These are phyloP conservation scores for Bubo scandiacus DNA, from an alignment of 2,113 vertebrate species.

Conservation along the genomic window DNA sequence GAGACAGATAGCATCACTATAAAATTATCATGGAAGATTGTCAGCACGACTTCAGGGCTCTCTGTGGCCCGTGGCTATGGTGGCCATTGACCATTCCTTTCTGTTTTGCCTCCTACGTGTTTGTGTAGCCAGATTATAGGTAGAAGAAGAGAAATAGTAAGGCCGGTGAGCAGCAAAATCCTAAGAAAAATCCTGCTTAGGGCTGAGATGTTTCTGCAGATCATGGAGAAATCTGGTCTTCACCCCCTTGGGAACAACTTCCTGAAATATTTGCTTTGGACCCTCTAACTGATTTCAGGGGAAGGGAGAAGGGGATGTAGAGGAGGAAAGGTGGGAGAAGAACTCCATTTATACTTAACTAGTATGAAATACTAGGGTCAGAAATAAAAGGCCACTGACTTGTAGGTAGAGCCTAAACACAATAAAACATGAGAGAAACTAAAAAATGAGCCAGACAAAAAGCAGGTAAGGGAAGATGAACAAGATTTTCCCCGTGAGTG, in stretches of 20 bases:
- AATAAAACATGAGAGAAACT: neutral
- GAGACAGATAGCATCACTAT: neutral
- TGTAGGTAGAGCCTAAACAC: neutral
- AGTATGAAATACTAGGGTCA: neutral
- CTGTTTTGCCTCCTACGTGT: neutral
- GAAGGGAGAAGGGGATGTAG: neutral
- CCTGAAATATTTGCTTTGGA: neutral
- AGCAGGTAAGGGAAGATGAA: neutral
- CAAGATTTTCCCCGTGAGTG: neutral
- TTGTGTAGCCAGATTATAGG: neutral
- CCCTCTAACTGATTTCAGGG: neutral
- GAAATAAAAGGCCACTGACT: neutral
- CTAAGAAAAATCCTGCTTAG: neutral
- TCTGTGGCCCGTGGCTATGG: neutral
- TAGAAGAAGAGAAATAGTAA: neutral
- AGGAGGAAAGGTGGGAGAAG: neutral
- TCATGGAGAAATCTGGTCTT: neutral
- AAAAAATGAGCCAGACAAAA: neutral
- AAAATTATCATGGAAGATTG: neutral
- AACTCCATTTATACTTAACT: neutral
- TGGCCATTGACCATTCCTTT: neutral
- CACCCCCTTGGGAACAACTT: neutral
- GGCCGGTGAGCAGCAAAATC: neutral
- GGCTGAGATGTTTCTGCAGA: neutral
- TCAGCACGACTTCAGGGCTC: neutral